Conservation (phyloP, 1,140 invertebrate species). For the Trichonephila clavata region DNA sequence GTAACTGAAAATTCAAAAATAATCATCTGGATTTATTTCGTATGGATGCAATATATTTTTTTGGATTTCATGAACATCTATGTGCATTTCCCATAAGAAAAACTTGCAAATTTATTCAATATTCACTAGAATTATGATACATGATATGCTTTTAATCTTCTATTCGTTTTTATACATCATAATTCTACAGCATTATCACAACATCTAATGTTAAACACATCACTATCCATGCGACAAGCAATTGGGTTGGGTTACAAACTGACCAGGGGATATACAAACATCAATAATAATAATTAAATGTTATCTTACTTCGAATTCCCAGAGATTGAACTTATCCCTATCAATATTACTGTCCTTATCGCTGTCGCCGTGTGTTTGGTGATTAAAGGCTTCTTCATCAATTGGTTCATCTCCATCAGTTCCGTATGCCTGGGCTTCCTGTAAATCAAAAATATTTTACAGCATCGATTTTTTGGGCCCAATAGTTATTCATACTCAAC, state of each 20-base stretch:
- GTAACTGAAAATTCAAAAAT: too few species aligned
- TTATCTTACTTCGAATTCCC: conserved; percentile 73
- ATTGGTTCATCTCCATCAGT: conserved; percentile 68
- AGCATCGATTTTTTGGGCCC: neutral
- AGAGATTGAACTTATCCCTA: conserved; percentile 73
- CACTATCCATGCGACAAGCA: neutral
- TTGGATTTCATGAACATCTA: too few species aligned
- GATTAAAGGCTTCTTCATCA: conserved; percentile 74
- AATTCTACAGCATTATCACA: too few species aligned
- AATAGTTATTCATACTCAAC: neutral
- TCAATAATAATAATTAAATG: conserved; percentile 19
- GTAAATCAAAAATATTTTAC: conserved; percentile 50
- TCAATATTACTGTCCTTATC: conserved; percentile 72
- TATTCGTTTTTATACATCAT: too few species aligned
- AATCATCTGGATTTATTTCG: too few species aligned
- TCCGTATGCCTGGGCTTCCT: conserved; percentile 64
- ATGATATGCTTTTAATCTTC: too few species aligned
- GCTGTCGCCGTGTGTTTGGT: conserved; percentile 69
- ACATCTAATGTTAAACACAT: too few species aligned
- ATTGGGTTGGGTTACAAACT: neutral
- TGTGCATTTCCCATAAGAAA: too few species aligned
- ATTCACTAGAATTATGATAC: too few species aligned
- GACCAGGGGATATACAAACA: neutral
- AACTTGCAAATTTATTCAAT: too few species aligned
- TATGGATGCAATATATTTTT: too few species aligned